Evolutionary conservation across 2,113 vertebrate species (phyloP).

Genomic region (Andinoacara biseriatus): DNA sequence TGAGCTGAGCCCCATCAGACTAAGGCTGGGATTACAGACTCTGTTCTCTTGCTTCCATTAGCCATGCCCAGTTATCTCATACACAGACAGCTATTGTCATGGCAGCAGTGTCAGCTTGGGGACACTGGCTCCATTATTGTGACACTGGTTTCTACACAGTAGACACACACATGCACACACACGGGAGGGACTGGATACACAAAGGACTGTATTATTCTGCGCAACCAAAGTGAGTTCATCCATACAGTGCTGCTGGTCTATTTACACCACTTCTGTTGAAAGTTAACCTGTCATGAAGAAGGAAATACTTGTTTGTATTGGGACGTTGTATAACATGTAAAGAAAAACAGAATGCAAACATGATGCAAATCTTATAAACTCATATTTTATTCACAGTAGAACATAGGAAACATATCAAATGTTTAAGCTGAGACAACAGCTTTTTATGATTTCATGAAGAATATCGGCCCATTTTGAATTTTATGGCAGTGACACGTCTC

Average conservation of each 20-base stretch:
- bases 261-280: slow-evolving; percentile 35
- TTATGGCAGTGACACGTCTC: not conserved
- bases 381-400: not conserved
- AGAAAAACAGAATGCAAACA: not conserved
- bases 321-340: not conserved
- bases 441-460: not conserved
- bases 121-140: slow-evolving; percentile 72
- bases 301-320: not conserved
- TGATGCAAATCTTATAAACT: not conserved
- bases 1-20: slow-evolving; percentile 23
- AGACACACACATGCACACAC: slow-evolving; percentile 22
- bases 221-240: slow-evolving; percentile 40
- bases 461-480: not conserved
- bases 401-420: not conserved
- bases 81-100: slow-evolving; percentile 65
- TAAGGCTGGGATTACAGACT: slow-evolving; percentile 47
- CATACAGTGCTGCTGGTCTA: slow-evolving; percentile 25
- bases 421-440: not conserved
- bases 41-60: slow-evolving; percentile 56
- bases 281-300: slow-evolving; percentile 15
- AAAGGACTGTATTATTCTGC: slow-evolving; percentile 62
- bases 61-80: slow-evolving; percentile 36
- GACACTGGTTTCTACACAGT: slow-evolving; percentile 60
- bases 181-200: slow-evolving; percentile 54
- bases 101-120: slow-evolving; percentile 62